Evolutionary conservation across 2,888 invertebrate species (phyloP).

Genomic region (Laothoe populi): DNA sequence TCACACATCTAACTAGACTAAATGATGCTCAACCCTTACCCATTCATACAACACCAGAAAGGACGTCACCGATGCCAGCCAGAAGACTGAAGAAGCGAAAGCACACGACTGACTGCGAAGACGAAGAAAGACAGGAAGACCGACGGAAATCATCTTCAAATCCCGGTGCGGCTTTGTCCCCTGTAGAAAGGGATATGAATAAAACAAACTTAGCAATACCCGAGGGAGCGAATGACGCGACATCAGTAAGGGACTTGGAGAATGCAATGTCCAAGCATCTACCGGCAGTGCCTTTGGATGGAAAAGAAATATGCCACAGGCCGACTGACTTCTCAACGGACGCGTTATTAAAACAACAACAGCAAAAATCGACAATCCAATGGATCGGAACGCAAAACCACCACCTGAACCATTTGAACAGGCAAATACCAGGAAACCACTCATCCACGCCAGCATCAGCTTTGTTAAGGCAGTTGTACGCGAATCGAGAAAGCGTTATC

Average conservation of each 20-base stretch:
- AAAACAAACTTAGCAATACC: slow-evolving; percentile 72
- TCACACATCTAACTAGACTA: slow-evolving; percentile 76
- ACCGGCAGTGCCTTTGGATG: slow-evolving; percentile 84
- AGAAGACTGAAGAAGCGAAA: slow-evolving; percentile 85
- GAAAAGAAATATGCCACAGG: slow-evolving; percentile 85
- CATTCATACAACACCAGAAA: slow-evolving; percentile 69
- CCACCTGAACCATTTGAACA: slow-evolving; percentile 85
- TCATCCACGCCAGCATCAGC: slow-evolving; percentile 93
- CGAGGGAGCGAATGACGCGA: slow-evolving; percentile 73
- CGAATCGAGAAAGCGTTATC: slow-evolving; percentile 97
- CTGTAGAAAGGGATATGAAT: slow-evolving; percentile 73
- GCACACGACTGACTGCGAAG: slow-evolving; percentile 74
- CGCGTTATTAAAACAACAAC: slow-evolving; percentile 91
- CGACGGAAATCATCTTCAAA: slow-evolving; percentile 76
- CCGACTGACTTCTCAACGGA: slow-evolving; percentile 96
- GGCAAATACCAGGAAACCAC: slow-evolving; percentile 84
- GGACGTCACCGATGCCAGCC: slow-evolving; percentile 86
- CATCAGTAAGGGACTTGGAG: slow-evolving; percentile 95
- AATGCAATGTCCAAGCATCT: slow-evolving; percentile 98
- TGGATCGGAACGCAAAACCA: slow-evolving; percentile 95
- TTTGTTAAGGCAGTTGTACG: slow-evolving; percentile 94
- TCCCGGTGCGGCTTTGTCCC: slow-evolving; percentile 70
- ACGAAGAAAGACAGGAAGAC: slow-evolving; percentile 77
- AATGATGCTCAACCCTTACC: slow-evolving; percentile 74
- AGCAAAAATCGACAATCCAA: slow-evolving; percentile 92